Evolutionary conservation across 2,888 invertebrate genomes (phyloP).

Genomic region (Drosophila ezoana): DNA sequence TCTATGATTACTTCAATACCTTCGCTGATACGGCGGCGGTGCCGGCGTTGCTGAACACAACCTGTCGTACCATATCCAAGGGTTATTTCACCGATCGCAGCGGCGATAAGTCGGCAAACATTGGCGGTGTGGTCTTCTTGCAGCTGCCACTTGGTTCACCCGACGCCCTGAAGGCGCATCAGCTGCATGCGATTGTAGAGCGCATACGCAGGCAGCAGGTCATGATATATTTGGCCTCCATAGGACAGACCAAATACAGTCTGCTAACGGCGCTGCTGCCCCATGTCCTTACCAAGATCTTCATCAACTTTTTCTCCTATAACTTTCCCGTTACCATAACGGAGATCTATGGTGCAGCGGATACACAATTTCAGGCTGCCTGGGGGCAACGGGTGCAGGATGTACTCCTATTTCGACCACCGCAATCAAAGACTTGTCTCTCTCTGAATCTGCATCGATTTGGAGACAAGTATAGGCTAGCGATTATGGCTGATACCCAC

Average conservation of each 20-base stretch:
- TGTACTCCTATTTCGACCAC: constrained; percentile 83
- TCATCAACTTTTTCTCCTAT: constrained; percentile 84
- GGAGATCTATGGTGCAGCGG: constrained; percentile 82
- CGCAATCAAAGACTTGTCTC: constrained; percentile 84
- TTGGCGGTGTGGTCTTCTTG: constrained; percentile 84
- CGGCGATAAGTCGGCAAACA: constrained; percentile 77
- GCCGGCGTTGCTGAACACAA: constrained; percentile 81
- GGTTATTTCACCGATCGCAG: constrained; percentile 82
- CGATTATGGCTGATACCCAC: constrained; percentile 84
- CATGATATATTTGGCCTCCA: constrained; percentile 82
- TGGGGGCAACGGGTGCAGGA: constrained; percentile 84
- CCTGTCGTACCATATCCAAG: constrained; percentile 82
- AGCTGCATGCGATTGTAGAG: constrained; percentile 81
- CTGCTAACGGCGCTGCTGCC: constrained; percentile 82
- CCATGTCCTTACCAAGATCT: constrained; percentile 82
- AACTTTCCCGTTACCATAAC: constrained; percentile 84
- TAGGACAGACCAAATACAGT: constrained; percentile 83
- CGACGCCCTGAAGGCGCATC: constrained; percentile 67
- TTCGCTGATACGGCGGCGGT: constrained; percentile 63
- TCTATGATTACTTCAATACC: constrained; percentile 80
- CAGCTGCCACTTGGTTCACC: constrained; percentile 80
- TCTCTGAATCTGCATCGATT: constrained; percentile 84
- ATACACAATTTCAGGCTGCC: constrained; percentile 75
- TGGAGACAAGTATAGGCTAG: constrained; percentile 82
- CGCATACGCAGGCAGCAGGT: constrained; percentile 81